Evolutionary conservation across 2,888 invertebrate genomes (phyloP), one percentile per base, ranked within the genome.

Genomic region (Clanis bilineata): DNA sequence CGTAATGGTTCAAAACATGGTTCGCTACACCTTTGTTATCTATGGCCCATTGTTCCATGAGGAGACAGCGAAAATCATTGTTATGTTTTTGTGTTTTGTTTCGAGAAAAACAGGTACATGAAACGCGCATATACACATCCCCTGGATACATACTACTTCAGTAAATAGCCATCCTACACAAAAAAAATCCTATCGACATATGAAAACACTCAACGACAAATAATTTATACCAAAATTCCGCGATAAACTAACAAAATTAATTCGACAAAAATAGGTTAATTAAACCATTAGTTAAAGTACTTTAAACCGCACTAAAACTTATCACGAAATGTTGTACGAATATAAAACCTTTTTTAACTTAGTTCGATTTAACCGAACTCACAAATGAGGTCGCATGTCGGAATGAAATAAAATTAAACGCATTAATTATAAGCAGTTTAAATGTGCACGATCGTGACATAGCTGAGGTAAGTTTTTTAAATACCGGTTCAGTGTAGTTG

Each of bases 361-460:
- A 21, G 0, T 22, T 22, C 18, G 23, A 23, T 12, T 9, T 15
- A 51, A 51, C 28, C 32, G 15, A 28, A 41, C 18, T 10, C 28
- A 28, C 18, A 51, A 32, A 22, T 18, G 9, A 9, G 9, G 32
- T 51, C 28, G 51, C 51, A 10, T 32, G 51, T 32, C 18, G 18
- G 28, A 51, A 51, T 10, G 4, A 18, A 51, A 51, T 51, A 32
- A 32, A 32, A 32, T 51, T 32, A 51, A 51, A 9, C 32, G 6
- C 47, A 32, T 51, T 18, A 28, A 51, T 51, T 51, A 41, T 41
- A 32, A 7, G n/a, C 18, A 18, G 32, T 51, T 51, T 51, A 43
- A 57, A 57, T 25, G 28, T 12, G 12, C 43, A 41, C 23, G 43
- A 47, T 58, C 55, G 56, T 58, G 56, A 43, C 56, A 56, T n/a